These are phyloP conservation scores for Drosophila trapezifrons DNA, from an alignment of 1,140 invertebrate genomes.

Conservation along the genomic window DNA sequence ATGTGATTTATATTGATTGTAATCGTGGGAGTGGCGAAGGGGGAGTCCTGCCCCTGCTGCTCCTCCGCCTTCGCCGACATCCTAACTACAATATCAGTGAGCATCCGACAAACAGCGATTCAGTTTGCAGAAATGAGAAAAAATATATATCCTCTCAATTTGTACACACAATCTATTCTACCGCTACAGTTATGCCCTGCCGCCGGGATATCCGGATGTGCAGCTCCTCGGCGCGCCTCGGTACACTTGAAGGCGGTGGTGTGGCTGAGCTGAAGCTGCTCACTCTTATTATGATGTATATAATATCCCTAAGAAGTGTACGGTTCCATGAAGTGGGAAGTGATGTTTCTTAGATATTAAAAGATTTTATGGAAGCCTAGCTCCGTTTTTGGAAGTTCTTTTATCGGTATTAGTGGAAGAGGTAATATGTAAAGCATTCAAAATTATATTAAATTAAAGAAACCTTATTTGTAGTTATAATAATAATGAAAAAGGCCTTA, in stretches of 20 bases:
- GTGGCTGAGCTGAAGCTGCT: not conserved
- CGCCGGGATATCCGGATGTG: constrained; percentile 15
- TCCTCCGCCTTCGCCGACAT: constrained; percentile 3
- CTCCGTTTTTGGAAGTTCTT: too few species aligned
- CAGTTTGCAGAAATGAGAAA: constrained; percentile 47
- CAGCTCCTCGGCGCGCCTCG: not conserved
- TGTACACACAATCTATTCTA: constrained; percentile 56
- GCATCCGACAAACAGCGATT: constrained; percentile 70
- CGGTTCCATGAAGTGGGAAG: not conserved
- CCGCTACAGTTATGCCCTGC: constrained; percentile 41
- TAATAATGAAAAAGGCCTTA: too few species aligned
- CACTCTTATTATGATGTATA: constrained; percentile 11
- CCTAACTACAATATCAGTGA: constrained; percentile 67
- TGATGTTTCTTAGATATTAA: not conserved
- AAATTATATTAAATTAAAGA: too few species aligned
- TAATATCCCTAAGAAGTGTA: not conserved
- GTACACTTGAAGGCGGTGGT: constrained; percentile 17
- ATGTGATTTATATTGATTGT: constrained; percentile 83
- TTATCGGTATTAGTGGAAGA: too few species aligned
- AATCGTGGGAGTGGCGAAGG: constrained; percentile 70
- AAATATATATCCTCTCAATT: constrained; percentile 55
- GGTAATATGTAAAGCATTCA: too few species aligned
- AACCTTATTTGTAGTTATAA: too few species aligned
- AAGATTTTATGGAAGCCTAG: not conserved
- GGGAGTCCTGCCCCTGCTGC: constrained; percentile 4